These are phyloP conservation scores for Ranitomeya variabilis DNA, from an alignment of 2,113 vertebrate genomes.

Conservation along the genomic window DNA sequence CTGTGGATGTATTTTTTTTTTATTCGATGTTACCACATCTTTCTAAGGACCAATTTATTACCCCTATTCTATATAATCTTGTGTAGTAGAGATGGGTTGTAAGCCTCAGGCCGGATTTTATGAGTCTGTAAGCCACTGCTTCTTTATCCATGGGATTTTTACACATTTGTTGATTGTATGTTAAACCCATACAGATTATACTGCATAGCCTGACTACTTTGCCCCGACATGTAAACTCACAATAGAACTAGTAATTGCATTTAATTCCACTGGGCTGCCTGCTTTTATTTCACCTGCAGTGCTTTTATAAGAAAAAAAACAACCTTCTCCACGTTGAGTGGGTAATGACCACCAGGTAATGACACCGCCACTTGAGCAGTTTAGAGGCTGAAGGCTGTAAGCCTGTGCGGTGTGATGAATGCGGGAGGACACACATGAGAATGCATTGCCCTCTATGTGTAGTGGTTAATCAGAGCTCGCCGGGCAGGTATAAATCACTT, in stretches of 20 bases:
- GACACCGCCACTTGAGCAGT: conserved; percentile 12
- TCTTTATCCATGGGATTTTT: not conserved
- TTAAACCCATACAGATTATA: not conserved
- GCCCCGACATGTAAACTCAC: not conserved
- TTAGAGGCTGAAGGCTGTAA: conserved; percentile 1
- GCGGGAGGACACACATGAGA: not conserved
- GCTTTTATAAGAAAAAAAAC: not conserved
- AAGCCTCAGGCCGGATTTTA: too few species aligned
- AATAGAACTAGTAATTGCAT: not conserved
- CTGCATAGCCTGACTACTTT: not conserved
- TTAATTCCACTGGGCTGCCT: not conserved
- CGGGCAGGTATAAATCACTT: conserved; percentile 13
- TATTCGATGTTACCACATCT: too few species aligned
- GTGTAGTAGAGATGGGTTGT: too few species aligned
- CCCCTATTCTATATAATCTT: too few species aligned
- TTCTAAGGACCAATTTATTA: too few species aligned
- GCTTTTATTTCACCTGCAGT: conserved; percentile 4
- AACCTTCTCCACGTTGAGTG: not conserved
- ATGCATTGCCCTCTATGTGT: conserved; percentile 11
- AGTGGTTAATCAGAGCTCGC: conserved; percentile 26
- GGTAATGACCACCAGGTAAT: conserved; percentile 8
- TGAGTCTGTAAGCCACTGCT: not conserved
- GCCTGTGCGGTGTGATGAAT: conserved; percentile 32
- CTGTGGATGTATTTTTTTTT: too few species aligned
- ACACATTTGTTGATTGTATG: not conserved